Conservation (phyloP, 2,113 vertebrate genomes). For the Notothenia coriiceps region DNA sequence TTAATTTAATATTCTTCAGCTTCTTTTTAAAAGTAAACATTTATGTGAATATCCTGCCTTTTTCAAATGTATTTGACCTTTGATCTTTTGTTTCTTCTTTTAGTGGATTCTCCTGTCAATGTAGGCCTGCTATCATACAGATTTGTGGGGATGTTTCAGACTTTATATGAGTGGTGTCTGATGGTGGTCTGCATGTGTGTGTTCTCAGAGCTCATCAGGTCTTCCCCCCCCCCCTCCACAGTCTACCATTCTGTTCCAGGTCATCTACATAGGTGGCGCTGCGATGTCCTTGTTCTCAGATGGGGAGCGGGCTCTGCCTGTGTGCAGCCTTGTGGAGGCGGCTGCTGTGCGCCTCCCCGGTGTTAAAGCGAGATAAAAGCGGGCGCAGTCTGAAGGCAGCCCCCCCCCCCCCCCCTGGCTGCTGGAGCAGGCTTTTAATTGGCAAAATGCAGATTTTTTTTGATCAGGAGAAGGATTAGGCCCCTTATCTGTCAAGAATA, state of each 20-base stretch:
- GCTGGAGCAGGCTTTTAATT: slow-evolving; percentile 96
- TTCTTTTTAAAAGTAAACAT: not conserved
- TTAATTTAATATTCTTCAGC: not conserved
- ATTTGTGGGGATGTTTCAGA: not conserved
- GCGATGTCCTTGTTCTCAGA: slow-evolving; percentile 78
- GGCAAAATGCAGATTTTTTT: slow-evolving; percentile 99
- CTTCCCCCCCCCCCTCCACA: slow-evolving; percentile 21
- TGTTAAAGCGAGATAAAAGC: slow-evolving; percentile 94
- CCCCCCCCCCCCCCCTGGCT: slow-evolving; percentile 85
- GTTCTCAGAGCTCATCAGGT: slow-evolving; percentile 48
- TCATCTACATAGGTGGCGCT: slow-evolving; percentile 65
- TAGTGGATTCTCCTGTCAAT: not conserved
- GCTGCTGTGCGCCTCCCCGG: slow-evolving; percentile 85
- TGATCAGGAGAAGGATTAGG: slow-evolving; percentile 98
- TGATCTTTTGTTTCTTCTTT: too few relatives aligned
- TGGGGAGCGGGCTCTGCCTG: slow-evolving; percentile 55
- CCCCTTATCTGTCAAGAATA: slow-evolving; percentile 96
- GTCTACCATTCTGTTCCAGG: slow-evolving; percentile 23
- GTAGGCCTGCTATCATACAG: not conserved
- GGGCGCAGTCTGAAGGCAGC: slow-evolving; percentile 84
- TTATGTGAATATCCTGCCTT: not conserved
- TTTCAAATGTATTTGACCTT: not conserved
- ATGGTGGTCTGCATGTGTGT: slow-evolving; percentile 53
- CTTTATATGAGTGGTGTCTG: not conserved
- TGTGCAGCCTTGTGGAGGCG: slow-evolving; percentile 65